Evolutionary conservation across 92 coral and sea anemone species (phyloP), one percentile per base, ranked within the genome.

Genomic region (Blastomussa wellsi): DNA sequence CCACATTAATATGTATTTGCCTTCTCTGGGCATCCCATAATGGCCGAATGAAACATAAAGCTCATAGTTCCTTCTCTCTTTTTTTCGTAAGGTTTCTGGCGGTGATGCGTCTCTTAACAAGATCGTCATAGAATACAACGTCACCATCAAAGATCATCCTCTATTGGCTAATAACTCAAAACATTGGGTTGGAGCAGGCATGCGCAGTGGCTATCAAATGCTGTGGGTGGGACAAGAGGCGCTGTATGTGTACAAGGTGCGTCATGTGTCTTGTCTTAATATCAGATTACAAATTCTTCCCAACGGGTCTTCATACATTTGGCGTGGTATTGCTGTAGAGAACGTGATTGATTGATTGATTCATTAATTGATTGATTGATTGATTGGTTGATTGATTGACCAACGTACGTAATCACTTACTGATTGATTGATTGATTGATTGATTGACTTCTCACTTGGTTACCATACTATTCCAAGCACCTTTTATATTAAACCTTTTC

Each of bases 201-300:
- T 95, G 89, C 94, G 94, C 87, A 93, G 98, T 89, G 99, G 97
- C 28, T 91, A 89, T 53, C 94, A 93, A 39, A 96, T 96, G 99
- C 94, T 96, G 41, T 93, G 96, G 93, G 99, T 96, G 24, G 98
- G 97, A 35, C 98, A 95, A 76, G 97, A 93, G 72, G 98, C 97
- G 24, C 76, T 96, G 60, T 92, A 80, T 51, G 72, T 91, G 36
- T 81, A 79, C 73, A 96, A 96, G 97, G 99, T 96, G 82, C 33
- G 75, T n/a, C n/a, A n/a, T n/a, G n/a, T 42, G 10, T 62, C 19
- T 33, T 3, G 17, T 67, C 17, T 13, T 51, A n/a, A 16, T 78
- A 0, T 51, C 53, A 59, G 35, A 59, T 0, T 57, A 22, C 28
- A 57, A 57, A 19, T 57, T 57, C 26, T n/a, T 59, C 66, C 66